Conservation (phyloP, 2,113 vertebrate species). For the Heliornis fulica region DNA sequence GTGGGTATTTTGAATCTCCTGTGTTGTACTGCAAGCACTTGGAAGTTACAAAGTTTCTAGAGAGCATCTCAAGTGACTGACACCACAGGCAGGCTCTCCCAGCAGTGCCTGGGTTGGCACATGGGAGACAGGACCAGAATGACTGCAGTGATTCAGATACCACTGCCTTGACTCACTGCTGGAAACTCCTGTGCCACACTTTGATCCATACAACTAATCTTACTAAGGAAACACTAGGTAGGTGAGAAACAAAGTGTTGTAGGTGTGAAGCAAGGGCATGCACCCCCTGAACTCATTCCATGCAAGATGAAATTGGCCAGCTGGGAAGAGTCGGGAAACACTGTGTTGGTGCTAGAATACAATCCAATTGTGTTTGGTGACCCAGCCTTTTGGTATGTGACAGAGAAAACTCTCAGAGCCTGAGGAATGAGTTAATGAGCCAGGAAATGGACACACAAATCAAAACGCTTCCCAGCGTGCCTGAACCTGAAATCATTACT, state of each 20-base stretch:
- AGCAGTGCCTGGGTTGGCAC: background rate
- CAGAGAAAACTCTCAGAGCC: background rate
- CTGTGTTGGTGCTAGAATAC: background rate
- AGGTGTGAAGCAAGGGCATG: rapidly evolving
- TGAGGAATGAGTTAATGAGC: background rate
- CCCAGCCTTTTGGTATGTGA: background rate
- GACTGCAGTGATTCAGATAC: background rate
- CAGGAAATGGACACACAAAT: background rate
- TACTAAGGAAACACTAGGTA: background rate
- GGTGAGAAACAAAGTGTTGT: background rate
- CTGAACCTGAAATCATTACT: background rate
- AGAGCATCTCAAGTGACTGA: background rate
- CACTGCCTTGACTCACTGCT: background rate
- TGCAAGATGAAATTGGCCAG: background rate
- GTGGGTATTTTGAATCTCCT: background rate
- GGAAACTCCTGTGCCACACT: background rate
- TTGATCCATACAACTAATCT: background rate
- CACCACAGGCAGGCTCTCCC: background rate
- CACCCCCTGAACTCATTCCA: rapidly evolving
- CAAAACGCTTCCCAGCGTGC: background rate
- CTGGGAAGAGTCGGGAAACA: background rate
- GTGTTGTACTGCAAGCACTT: background rate
- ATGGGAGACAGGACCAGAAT: background rate
- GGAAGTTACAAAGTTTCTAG: background rate
- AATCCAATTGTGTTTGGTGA: background rate